phyloP scores from a whole-genome alignment of 1,140 invertebrate genomes.

The Ectropis grisescens region DNA sequence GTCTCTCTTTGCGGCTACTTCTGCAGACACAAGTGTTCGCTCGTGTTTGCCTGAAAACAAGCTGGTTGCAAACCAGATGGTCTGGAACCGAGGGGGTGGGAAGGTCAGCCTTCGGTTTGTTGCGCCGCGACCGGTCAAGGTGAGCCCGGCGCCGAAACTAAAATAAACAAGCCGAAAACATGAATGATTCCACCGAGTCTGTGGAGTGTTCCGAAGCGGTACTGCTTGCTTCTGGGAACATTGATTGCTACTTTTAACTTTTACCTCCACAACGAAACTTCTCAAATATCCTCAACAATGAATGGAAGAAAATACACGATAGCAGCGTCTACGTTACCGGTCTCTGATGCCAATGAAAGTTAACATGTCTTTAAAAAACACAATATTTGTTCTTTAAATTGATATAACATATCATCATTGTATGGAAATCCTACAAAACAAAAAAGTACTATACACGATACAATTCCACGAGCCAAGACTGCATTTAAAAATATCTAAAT shows the following conservation, averaged over 20 bases:
- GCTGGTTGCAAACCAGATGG: too few relatives aligned
- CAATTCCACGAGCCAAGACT: too few relatives aligned
- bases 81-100: conserved; percentile 18
- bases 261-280: neutral
- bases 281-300: neutral
- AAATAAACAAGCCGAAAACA: conserved; percentile 42
- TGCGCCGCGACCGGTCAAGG: conserved; percentile 46
- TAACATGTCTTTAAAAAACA: neutral
- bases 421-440: too few relatives aligned
- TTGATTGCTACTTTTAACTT: neutral
- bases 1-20: neutral
- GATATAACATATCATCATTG: too few relatives aligned
- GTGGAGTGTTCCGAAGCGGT: conserved; percentile 16
- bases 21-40: too few relatives aligned
- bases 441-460: too few relatives aligned
- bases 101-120: conserved; percentile 38
- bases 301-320: too few relatives aligned
- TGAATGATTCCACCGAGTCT: conserved; percentile 36
- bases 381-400: too few relatives aligned
- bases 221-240: conserved; percentile 13
- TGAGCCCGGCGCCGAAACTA: conserved; percentile 28
- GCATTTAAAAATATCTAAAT: too few relatives aligned
- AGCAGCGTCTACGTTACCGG: neutral
- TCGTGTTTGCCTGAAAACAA: too few relatives aligned
- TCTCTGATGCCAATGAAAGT: neutral